Base-by-base conservation (phyloP, 2,797 vertebrate species). In the Chlorospingus flavigularis region DNA sequence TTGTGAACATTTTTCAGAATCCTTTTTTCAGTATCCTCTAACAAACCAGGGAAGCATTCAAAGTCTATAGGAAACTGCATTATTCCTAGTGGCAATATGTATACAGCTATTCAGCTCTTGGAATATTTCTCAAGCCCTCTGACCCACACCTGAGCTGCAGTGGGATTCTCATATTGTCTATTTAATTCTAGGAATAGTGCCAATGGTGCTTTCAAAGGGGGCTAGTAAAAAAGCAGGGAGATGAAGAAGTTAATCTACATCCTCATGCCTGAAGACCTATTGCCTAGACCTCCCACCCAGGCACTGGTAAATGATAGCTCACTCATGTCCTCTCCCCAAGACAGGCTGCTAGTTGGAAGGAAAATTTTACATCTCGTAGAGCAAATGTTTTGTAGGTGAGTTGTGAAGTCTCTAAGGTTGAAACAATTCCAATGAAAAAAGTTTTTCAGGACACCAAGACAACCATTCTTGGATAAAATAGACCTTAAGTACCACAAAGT, bases 381-480 rank as follows among this genome's bases (percentile, higher is more conserved):
- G 43, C 10, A 83, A 75, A 58, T 11, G 18, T 66, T 86, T 73
- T 54, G 30, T 6, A 43, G 13, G 6, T 71, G 33, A 80, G 14
- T 17, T 77, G 33, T 51, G 33, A 77, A 47, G 31, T 51, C 16
- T 77, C 24, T 45, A 43, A 55, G 7, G 7, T 24, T 58, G 58
- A 91, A 90, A 31, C 2, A 6, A 54, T 45, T 60, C 25, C 10
- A 40, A n/a, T 51, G 20, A 55, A 31, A 60, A 30, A 62, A 70
- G 7, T 0, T 7, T 65, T 72, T 76, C 75, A 62, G 26, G 3
- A 54, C 6, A 76, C 0, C 0, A 62, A 73, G 5, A n/a, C 2
- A 9, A 37, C 10, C 2, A 4, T 68, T 75, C 28, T 60, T 43
- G 47, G 35, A 62, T 54, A 66, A 75, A 39, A 20, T 39, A 25